A percentile compares a stretch with the other conserved stretches of the same genome.
These are phyloP conservation scores for Ceratina calcarata DNA, from an alignment of 1,140 invertebrate species.

Conservation along the genomic window DNA sequence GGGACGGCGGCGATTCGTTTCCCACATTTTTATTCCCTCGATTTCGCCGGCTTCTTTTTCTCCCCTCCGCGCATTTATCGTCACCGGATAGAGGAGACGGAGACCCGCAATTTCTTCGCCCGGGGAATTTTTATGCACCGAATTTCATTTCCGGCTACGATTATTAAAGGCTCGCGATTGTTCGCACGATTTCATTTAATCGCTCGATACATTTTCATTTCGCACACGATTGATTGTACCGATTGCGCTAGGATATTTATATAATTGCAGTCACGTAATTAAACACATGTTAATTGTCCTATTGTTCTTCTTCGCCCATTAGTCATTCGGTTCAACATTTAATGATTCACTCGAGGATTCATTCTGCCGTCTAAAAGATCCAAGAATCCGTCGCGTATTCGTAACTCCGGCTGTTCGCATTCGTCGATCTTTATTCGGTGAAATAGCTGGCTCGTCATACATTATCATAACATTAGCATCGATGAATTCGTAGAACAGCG, in stretches of 20 bases:
- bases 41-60: slow-evolving; percentile 12
- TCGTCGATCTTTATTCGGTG: slow-evolving; percentile 57
- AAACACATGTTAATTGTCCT: not conserved
- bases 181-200: slow-evolving; percentile 1
- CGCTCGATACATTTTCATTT: not conserved
- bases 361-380: too few species aligned
- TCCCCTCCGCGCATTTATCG: slow-evolving; percentile 13
- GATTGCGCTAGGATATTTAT: too few species aligned
- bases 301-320: not conserved
- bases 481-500: slow-evolving; percentile 60
- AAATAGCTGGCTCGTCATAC: slow-evolving; percentile 45
- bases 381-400: slow-evolving; percentile 3
- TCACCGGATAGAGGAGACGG: slow-evolving; percentile 6
- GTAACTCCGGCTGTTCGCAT: slow-evolving; percentile 44
- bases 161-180: not conserved
- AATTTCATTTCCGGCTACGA: slow-evolving; percentile 24
- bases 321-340: not conserved
- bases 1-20: slow-evolving; percentile 36
- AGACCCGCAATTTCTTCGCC: slow-evolving; percentile 2
- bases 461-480: slow-evolving; percentile 67
- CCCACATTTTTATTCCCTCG: slow-evolving; percentile 48
- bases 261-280: too few species aligned
- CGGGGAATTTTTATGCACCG: slow-evolving; percentile 8
- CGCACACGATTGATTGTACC: not conserved
- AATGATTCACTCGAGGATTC: not conserved